phyloP scores from a whole-genome alignment of 2,888 invertebrate species.

The Deilephila porcellus region DNA sequence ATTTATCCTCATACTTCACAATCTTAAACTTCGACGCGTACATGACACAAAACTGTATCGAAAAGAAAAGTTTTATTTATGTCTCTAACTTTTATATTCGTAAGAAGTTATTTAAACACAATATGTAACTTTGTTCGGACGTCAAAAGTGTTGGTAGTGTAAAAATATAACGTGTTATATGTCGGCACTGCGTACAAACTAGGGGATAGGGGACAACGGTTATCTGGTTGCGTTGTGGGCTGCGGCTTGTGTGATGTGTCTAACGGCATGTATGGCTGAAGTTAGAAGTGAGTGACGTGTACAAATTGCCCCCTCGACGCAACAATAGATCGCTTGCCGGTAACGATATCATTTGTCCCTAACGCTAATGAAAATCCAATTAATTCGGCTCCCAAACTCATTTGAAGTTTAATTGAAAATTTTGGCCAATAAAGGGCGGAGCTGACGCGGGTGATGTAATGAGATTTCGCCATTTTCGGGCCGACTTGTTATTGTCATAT shows the following conservation, averaged over 20 bases:
- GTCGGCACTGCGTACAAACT: background rate
- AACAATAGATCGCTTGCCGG: conserved; percentile 76
- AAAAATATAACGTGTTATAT: background rate
- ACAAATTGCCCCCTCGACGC: conserved; percentile 71
- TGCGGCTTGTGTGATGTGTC: background rate
- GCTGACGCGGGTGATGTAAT: conserved; percentile 78
- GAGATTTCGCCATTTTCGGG: conserved; percentile 63
- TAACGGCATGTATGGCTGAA: conserved; percentile 14
- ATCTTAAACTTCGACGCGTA: background rate
- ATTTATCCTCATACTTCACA: conserved; percentile 15
- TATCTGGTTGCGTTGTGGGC: conserved; percentile 9
- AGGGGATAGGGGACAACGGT: conserved; percentile 22
- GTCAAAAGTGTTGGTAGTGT: conserved; percentile 3
- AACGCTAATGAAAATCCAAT: conserved; percentile 84
- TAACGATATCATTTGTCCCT: conserved; percentile 82
- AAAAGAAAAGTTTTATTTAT: conserved; percentile 25
- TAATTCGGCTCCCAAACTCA: conserved; percentile 82
- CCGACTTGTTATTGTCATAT: conserved; percentile 79
- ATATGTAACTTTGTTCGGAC: background rate
- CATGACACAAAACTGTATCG: conserved; percentile 10
- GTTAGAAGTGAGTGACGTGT: conserved; percentile 66
- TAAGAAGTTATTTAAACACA: conserved; percentile 6
- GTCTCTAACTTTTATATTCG: conserved; percentile 11
- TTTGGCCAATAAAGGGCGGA: conserved; percentile 66
- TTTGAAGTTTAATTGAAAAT: conserved; percentile 84